Evolutionary conservation across 2,888 invertebrate genomes (phyloP).

Genomic region (Erebia ligea): DNA sequence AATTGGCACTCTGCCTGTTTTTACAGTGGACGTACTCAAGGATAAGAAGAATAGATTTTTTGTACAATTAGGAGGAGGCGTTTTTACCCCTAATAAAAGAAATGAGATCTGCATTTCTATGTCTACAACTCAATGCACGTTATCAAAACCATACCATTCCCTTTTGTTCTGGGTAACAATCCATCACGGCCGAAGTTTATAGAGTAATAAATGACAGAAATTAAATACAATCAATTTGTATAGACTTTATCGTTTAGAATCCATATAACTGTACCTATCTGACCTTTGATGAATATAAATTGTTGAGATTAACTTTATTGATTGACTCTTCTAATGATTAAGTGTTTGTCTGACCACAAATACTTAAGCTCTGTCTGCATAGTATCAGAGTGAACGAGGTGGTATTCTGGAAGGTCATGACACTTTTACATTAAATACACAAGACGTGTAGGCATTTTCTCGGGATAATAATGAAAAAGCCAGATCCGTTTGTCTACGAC

Average conservation of each 20-base stretch:
- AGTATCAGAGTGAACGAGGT: neutral
- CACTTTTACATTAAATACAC: too few species aligned
- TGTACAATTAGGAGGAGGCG: too few species aligned
- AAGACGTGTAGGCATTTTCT: too few species aligned
- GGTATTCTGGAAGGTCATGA: too few species aligned
- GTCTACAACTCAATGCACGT: neutral
- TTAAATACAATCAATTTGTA: constrained; percentile 68
- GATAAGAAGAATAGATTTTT: too few species aligned
- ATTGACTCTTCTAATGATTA: neutral
- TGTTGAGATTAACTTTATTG: neutral
- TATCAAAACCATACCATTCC: constrained; percentile 34
- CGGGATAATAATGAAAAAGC: too few species aligned
- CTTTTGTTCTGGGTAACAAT: constrained; percentile 55
- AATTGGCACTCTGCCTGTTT: too few species aligned
- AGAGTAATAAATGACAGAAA: constrained; percentile 69
- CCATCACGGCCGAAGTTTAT: constrained; percentile 64
- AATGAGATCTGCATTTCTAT: neutral
- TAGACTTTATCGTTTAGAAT: constrained; percentile 31
- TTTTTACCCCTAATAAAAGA: too few species aligned
- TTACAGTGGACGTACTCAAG: too few species aligned
- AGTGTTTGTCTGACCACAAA: neutral
- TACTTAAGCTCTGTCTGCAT: neutral
- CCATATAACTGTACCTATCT: constrained; percentile 3
- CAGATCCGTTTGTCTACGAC: too few species aligned
- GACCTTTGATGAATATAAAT: constrained; percentile 10